Base-by-base conservation (phyloP, 2,888 invertebrate genomes). In the Romanomermis culicivorax region DNA sequence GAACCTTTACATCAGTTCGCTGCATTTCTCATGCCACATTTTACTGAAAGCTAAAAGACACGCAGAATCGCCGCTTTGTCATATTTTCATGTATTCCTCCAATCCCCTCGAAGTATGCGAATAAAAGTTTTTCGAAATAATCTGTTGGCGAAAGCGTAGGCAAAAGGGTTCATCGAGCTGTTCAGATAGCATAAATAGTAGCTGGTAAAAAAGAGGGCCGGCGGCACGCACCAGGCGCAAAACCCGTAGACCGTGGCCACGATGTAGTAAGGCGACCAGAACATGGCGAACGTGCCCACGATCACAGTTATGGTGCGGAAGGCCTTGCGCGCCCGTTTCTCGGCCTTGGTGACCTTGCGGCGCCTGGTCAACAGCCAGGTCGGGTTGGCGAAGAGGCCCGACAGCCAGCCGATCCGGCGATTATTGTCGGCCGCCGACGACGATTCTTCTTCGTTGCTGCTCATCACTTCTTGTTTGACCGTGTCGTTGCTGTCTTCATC, bases 161-260 rank as follows among this genome's bases (percentile, higher is more conserved):
- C 64, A 58, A 68, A 68, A 3, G 68, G 68, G 55, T 68, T 68
- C 14, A 65, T 61, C 53, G 60, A 56, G 45, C 57, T 58, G 55
- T 64, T 68, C 56, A 68, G 52, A 57, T 68, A 68, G 62, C 68
- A 68, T 64, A 66, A 63, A 58, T 68, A 67, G 51, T 67, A 67
- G 48, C 66, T 64, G 36, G 65, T 58, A 23, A 64, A 64, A 60
- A 67, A 68, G 4, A 68, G 56, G 7, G 62, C 55, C n/a, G 61
- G 56, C 7, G 67, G 66, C 24, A 68, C 64, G 60, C 66, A 68
- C 30, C 62, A 59, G 24, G 63, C 62, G 57, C 66, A 68, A 58
- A 68, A 67, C 1, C 68, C 68, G 55, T 66, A 67, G 24, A 68
- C 58, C 7, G 68, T 68, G 27, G 67, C 68, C 63, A 67, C 64